Evolutionary conservation across 2,888 invertebrate genomes (phyloP), one percentile per base, ranked within the genome.

Genomic region (Dryadula phaetusa): DNA sequence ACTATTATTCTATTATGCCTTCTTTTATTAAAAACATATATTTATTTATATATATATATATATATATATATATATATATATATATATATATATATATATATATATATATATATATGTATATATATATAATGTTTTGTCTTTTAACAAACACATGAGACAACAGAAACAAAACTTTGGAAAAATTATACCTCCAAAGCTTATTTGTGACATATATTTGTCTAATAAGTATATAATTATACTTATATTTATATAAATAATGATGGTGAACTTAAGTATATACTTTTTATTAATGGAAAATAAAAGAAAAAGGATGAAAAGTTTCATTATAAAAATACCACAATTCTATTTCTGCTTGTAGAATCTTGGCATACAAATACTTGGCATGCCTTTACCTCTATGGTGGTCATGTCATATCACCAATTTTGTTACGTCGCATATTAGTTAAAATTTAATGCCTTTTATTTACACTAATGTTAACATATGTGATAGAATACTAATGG

Each of bases 401-500:
- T 25, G 25, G 7, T 49, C n/a, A 6, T 6, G 22, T 49, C 25
- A n/a, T n/a, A 20, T 47, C 46, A 47, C 28, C 16, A 28, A n/a
- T 8, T 28, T 49, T 10, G 3, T n/a, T 56, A 56, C 40, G 5
- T 54, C 20, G n/a, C n/a, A n/a, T 56, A 22, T 40, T 56, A 16
- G 12, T 16, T 5, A 40, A 22, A 40, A 22, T 37, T n/a, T 14
- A n/a, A 22, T n/a, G n/a, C 8, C 40, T 22, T 40, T 56, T 5
- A 40, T 56, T 56, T 22, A n/a, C 37, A 40, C 40, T 22, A 22
- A 56, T 22, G 37, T 40, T 40, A 56, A 22, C 22, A 40, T 56
- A 20, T 56, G 37, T 56, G 54, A 56, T 56, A 40, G 8, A 18
- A 22, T 54, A 37, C 20, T 52, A 52, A 25, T 52, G 54, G 37